Evolutionary conservation across 1,140 invertebrate genomes (phyloP).

Genomic region (Drosophila suzukii): DNA sequence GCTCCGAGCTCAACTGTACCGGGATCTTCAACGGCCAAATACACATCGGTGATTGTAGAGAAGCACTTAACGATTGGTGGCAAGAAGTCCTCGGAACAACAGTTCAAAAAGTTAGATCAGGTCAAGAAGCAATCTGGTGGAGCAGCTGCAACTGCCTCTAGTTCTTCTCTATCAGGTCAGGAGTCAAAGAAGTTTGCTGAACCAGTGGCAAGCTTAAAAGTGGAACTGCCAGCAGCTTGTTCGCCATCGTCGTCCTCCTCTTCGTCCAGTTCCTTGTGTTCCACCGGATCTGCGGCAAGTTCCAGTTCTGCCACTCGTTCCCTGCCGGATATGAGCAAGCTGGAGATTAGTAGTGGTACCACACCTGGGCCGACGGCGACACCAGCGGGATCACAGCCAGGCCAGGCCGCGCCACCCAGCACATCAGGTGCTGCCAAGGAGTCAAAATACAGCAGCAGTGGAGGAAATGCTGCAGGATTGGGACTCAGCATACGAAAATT

Average conservation of each 20-base stretch:
- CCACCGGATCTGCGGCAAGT: constrained; percentile 53
- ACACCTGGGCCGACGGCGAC: not conserved
- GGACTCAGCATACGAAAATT: constrained; percentile 41
- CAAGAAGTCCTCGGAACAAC: constrained; percentile 12
- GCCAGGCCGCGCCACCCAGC: constrained; percentile 3
- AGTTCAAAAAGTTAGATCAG: constrained; percentile 37
- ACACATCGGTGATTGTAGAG: constrained; percentile 77
- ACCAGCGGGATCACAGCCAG: not conserved
- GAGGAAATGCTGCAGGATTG: constrained; percentile 83
- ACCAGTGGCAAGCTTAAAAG: constrained; percentile 65
- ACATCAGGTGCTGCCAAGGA: constrained; percentile 35
- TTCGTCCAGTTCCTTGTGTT: constrained; percentile 65
- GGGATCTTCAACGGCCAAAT: constrained; percentile 41
- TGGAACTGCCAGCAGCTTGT: constrained; percentile 74
- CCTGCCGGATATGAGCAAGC: constrained; percentile 79
- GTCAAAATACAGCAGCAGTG: constrained; percentile 54
- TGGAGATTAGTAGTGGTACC: constrained; percentile 71
- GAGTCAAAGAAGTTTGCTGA: constrained; percentile 67
- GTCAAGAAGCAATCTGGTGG: constrained; percentile 40
- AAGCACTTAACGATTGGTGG: constrained; percentile 51
- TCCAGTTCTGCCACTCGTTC: constrained; percentile 68
- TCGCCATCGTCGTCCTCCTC: constrained; percentile 70
- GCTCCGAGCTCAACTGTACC: constrained; percentile 1
- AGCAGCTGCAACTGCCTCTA: constrained; percentile 1
- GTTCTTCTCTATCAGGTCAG: not conserved